Conservation (phyloP, 2,113 vertebrate species). For the Cynocephalus volans region DNA sequence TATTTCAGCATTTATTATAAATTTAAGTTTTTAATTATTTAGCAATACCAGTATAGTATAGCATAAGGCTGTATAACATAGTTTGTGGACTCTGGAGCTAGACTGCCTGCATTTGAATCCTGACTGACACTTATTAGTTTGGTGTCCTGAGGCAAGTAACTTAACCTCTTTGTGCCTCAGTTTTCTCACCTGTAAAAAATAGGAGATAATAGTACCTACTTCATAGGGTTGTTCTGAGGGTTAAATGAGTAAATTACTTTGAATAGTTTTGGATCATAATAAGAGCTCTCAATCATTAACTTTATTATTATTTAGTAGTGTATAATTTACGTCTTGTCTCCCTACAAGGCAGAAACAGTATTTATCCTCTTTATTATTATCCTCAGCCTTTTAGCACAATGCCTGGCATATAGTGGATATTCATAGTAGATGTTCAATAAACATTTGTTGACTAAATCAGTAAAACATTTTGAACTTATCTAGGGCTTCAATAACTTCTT, state of each 20-base stretch:
- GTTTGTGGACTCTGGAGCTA: not conserved
- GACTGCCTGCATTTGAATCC: not conserved
- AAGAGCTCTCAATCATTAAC: not conserved
- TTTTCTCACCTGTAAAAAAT: constrained; percentile 10
- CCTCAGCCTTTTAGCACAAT: constrained; percentile 2
- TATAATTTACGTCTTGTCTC: not conserved
- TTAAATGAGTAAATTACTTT: constrained; percentile 27
- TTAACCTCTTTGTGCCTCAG: not conserved
- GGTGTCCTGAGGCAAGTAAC: not conserved
- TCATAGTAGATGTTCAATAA: not conserved
- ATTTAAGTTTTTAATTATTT: constrained; percentile 33
- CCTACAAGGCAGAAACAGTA: not conserved
- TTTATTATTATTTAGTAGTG: not conserved
- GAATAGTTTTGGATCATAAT: constrained; percentile 7
- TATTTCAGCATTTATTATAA: constrained; percentile 39
- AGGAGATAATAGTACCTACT: not conserved
- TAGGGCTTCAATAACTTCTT: constrained; percentile 47
- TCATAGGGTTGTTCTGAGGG: not conserved
- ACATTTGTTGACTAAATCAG: constrained; percentile 25
- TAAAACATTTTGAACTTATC: constrained; percentile 36
- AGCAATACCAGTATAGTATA: not conserved
- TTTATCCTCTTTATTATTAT: constrained; percentile 3
- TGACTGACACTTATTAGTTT: not conserved
- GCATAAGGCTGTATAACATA: not conserved
- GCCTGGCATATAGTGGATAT: not conserved